phyloP scores from a whole-genome alignment of 2,888 invertebrate species.

The Automeris io region DNA sequence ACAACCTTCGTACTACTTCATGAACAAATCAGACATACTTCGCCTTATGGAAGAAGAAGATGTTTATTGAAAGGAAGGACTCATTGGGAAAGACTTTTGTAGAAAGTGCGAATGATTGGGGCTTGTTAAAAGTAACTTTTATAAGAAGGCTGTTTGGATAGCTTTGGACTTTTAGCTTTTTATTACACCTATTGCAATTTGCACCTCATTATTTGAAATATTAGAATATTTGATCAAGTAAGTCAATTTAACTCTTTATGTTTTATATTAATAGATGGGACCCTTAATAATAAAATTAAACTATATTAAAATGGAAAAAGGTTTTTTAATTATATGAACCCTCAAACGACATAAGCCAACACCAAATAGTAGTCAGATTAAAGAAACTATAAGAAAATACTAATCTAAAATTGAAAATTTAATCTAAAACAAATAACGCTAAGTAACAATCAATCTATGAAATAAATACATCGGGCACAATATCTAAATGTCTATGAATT shows the following conservation, averaged over 20 bases:
- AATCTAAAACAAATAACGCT: slow-evolving; percentile 40
- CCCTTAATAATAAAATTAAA: slow-evolving; percentile 32
- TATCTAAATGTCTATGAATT: slow-evolving; percentile 10
- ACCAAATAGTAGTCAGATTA: slow-evolving; percentile 24
- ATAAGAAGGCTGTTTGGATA: slow-evolving; percentile 21
- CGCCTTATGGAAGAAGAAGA: slow-evolving; percentile 91
- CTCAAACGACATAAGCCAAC: slow-evolving; percentile 16
- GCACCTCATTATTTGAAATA: slow-evolving; percentile 23
- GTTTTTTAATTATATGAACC: slow-evolving; percentile 39
- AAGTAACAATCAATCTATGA: slow-evolving; percentile 19
- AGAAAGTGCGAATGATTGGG: slow-evolving; percentile 24
- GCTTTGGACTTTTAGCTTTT: slow-evolving; percentile 33
- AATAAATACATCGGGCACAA: slow-evolving; percentile 15
- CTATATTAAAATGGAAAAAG: slow-evolving; percentile 3
- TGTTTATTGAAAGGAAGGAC: slow-evolving; percentile 51
- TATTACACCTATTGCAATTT: slow-evolving; percentile 35
- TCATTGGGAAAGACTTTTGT: background rate
- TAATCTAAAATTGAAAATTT: slow-evolving; percentile 45
- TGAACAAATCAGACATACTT: slow-evolving; percentile 93
- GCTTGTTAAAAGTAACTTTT: slow-evolving; percentile 23
- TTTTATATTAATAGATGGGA: slow-evolving; percentile 34
- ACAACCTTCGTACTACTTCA: slow-evolving; percentile 93
- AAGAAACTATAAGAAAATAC: slow-evolving; percentile 31
- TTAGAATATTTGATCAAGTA: too few species aligned
- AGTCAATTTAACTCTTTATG: too few species aligned